phyloP scores from a whole-genome alignment of 2,113 vertebrate species.

The Brevimyrus niger region DNA sequence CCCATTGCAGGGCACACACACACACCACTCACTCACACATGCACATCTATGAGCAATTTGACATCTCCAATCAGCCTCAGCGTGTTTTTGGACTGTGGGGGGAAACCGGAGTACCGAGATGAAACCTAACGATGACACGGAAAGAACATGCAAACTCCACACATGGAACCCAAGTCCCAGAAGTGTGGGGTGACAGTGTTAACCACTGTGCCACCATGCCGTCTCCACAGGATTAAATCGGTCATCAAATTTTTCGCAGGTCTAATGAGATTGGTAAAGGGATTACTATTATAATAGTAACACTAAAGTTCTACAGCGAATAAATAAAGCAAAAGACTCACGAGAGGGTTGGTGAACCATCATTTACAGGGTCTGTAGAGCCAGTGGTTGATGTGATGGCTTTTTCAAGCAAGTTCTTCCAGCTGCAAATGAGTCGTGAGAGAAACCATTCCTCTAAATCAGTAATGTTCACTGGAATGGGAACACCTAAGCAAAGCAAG shows the following conservation, averaged over 20 bases:
- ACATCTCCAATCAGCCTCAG: too few species aligned
- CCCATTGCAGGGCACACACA: too few species aligned
- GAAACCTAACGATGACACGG: too few species aligned
- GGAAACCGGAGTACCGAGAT: too few species aligned
- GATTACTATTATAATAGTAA: not conserved
- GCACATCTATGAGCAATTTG: too few species aligned
- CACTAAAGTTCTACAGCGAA: not conserved
- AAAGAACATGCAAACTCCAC: too few species aligned
- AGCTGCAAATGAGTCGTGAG: constrained; percentile 37
- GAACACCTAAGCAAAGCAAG: not conserved
- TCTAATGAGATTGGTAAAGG: not conserved
- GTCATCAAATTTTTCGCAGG: too few species aligned
- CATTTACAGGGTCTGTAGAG: constrained; percentile 36
- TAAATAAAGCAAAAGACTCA: constrained; percentile 37
- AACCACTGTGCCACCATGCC: too few species aligned
- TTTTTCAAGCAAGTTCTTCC: constrained; percentile 62
- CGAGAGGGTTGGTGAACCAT: constrained; percentile 38
- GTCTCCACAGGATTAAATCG: not conserved
- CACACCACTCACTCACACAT: too few species aligned
- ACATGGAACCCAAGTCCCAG: too few species aligned
- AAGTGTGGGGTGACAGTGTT: too few species aligned
- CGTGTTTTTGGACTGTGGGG: too few species aligned
- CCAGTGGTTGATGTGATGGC: constrained; percentile 39
- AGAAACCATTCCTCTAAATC: not conserved
- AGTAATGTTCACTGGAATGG: not conserved